Evolutionary conservation across 2,888 invertebrate species (phyloP).

Genomic region (Lysandra bellargus): DNA sequence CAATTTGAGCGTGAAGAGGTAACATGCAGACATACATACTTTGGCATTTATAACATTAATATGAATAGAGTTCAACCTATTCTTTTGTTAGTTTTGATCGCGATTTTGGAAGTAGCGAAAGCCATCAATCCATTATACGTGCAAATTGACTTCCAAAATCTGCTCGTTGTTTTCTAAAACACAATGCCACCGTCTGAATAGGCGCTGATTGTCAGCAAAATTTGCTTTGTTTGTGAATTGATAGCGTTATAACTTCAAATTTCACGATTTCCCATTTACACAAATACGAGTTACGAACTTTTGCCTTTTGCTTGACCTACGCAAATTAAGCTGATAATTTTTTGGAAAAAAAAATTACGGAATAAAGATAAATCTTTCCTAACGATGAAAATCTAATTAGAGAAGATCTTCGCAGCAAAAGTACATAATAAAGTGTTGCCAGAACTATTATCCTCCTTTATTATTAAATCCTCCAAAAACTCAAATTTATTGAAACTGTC

Average conservation of each 20-base stretch:
- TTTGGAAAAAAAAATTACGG: neutral
- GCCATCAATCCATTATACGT: slow-evolving; percentile 41
- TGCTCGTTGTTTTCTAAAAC: slow-evolving; percentile 43
- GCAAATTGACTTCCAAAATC: slow-evolving; percentile 43
- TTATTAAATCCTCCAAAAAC: neutral
- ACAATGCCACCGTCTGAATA: slow-evolving; percentile 48
- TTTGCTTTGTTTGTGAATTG: slow-evolving; percentile 43
- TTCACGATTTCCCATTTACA: slow-evolving; percentile 4
- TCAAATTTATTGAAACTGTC: neutral
- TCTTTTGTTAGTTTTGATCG: neutral
- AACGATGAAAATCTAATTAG: neutral
- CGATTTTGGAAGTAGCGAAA: neutral
- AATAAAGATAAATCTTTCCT: too few species aligned
- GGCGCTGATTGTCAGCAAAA: slow-evolving; percentile 47
- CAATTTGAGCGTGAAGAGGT: too few species aligned
- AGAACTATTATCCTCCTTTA: neutral
- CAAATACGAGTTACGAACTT: neutral
- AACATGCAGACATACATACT: too few species aligned
- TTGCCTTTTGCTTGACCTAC: neutral
- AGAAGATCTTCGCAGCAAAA: neutral
- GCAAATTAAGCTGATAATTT: neutral
- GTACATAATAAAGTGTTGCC: neutral
- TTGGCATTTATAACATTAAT: too few species aligned
- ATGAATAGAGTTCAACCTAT: neutral
- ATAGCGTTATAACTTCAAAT: slow-evolving; percentile 29